Evolutionary conservation across 2,888 invertebrate genomes (phyloP).

Genomic region (Sinelater perroti): DNA sequence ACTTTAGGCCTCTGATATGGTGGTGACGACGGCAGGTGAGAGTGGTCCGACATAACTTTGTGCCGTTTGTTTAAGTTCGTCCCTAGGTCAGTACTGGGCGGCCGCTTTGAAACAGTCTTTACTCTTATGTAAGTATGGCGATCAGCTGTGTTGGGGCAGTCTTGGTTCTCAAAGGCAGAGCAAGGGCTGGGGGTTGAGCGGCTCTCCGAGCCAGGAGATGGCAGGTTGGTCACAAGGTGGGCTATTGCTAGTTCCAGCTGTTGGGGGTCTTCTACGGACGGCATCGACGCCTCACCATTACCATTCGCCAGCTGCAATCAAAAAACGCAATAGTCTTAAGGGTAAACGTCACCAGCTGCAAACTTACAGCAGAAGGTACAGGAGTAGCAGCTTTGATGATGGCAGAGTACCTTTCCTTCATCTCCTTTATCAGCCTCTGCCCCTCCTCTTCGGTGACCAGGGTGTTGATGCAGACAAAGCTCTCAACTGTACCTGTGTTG

Average conservation of each 20-base stretch:
- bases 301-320: slow-evolving; percentile 26
- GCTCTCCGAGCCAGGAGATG: slow-evolving; percentile 56
- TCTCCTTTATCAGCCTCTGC: slow-evolving; percentile 74
- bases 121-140: slow-evolving; percentile 34
- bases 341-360: no score
- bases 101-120: slow-evolving; percentile 38
- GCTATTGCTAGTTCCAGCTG: slow-evolving; percentile 77
- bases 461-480: slow-evolving; percentile 88
- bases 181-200: slow-evolving; percentile 47
- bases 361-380: slow-evolving; percentile 17
- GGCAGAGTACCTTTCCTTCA: slow-evolving; percentile 82
- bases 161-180: slow-evolving; percentile 53
- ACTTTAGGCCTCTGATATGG: slow-evolving; percentile 40
- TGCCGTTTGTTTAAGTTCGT: slow-evolving; percentile 49
- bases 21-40: slow-evolving; percentile 38
- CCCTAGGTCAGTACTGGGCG: slow-evolving; percentile 45
- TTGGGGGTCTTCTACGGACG: slow-evolving; percentile 75
- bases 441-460: slow-evolving; percentile 80
- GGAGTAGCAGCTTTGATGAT: slow-evolving; percentile 56
- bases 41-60: slow-evolving; percentile 43
- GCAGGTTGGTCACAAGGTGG: slow-evolving; percentile 69
- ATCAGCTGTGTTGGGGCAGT: slow-evolving; percentile 49
- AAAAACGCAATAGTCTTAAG: background rate
- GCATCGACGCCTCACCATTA: slow-evolving; percentile 42
- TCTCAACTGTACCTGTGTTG: slow-evolving; percentile 79